Base-by-base conservation (phyloP, 2,888 invertebrate species). In the Aplocera efformata region DNA sequence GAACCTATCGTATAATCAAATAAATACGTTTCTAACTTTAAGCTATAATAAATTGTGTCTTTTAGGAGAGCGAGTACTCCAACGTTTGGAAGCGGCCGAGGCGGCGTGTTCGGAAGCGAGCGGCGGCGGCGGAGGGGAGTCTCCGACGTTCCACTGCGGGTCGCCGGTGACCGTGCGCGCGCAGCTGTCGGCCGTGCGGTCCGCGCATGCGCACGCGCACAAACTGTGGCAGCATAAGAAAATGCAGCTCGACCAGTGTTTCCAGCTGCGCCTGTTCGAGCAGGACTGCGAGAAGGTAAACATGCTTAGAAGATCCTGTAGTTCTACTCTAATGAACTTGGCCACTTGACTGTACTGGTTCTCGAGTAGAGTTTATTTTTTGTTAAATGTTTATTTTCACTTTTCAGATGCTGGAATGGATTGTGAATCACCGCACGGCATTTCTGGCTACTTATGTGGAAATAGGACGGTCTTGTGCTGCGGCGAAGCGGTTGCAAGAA, bases 361-460 rank as follows among this genome's bases (percentile, higher is more conserved):
- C n/a, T n/a, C n/a, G n/a, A n/a, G n/a, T n/a, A n/a, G n/a, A n/a
- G n/a, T n/a, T n/a, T n/a, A n/a, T n/a, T n/a, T n/a, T n/a, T n/a
- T n/a, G n/a, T 8, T 3, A 10, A n/a, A 6, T 1, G 24, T 21
- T 28, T 7, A 10, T 10, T 13, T 23, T 10, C 9, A 26, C 23
- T 10, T 13, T 23, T 71, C 73, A 97, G 93, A 98, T 98, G 97
- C 94, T 98, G 72, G 97, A 98, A 72, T 98, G 98, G 98, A 97
- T 98, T 52, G 94, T 96, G 63, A 97, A 97, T 79, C 98, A 98
- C 76, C 92, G 97, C 40, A 98, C 98, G 70, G 94, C 96, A 49
- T 98, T 99, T 88, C 92, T 98, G 52, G 93, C 96, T 60, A 97
- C 96, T 63, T 99, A 98, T 78, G 98, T 98, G 26, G 98, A 98